Percentiles rank a stretch among this genome's conserved stretches.
Conservation (phyloP, 2,888 invertebrate genomes). For the Synergus gifuensis region DNA sequence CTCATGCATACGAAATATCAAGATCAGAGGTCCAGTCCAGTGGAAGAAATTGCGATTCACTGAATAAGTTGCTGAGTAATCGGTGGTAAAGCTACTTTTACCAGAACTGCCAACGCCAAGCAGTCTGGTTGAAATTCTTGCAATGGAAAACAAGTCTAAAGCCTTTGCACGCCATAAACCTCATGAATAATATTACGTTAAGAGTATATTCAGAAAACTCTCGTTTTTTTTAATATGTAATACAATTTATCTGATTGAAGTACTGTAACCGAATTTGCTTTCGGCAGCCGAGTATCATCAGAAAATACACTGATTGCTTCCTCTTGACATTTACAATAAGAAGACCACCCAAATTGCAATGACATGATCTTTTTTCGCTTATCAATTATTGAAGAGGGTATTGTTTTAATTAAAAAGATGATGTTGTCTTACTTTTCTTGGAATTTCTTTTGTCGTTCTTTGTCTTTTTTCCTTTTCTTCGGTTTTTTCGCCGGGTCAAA, state of each 20-base stretch:
- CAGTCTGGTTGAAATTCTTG: conserved; percentile 63
- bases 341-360: conserved; percentile 1
- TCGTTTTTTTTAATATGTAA: conserved; percentile 11
- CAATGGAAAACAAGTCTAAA: conserved; percentile 46
- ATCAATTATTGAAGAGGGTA: not conserved
- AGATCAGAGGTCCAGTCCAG: conserved; percentile 22
- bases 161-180: conserved; percentile 40
- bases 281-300: not conserved
- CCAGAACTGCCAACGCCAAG: conserved; percentile 67
- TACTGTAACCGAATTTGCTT: not conserved
- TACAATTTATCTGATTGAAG: conserved; percentile 8
- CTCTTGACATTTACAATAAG: not conserved
- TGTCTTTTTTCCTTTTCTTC: conserved; percentile 90
- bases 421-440: conserved; percentile 87
- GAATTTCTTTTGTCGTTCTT: conserved; percentile 93
- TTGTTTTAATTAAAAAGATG: not conserved
- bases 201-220: conserved; percentile 12
- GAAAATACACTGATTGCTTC: conserved; percentile 6
- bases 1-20: conserved; percentile 25
- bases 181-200: conserved; percentile 27
- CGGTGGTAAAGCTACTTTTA: conserved; percentile 66
- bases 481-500: conserved; percentile 96
- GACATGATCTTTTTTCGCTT: not conserved
- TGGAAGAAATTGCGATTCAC: conserved; percentile 21
- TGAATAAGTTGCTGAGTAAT: conserved; percentile 58